A percentile compares a stretch with the other conserved stretches of the same genome.
Conservation (phyloP, 2,797 vertebrate genomes). For the Emys orbicularis region DNA sequence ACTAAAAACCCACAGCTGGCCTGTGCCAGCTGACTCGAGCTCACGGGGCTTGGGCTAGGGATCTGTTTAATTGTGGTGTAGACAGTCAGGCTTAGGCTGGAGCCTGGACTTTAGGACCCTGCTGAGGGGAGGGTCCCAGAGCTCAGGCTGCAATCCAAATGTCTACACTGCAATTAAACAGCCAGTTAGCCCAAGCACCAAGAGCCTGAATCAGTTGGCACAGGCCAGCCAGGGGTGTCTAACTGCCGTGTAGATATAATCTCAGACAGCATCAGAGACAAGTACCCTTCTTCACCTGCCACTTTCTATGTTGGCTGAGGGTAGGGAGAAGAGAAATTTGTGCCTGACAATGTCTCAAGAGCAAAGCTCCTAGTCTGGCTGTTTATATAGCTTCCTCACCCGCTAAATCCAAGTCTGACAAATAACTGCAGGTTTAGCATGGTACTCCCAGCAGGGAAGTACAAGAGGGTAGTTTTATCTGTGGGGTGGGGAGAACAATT, state of each 20-base stretch:
- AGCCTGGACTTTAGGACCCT: no score
- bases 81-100: no score
- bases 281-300: neutral
- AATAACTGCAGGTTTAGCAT: neutral
- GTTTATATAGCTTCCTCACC: neutral
- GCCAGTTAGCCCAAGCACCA: no score
- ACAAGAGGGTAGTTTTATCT: neutral
- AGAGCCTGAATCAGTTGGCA: no score
- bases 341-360: neutral
- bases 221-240: no score
- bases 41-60: neutral
- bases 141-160: no score
- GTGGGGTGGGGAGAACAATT: neutral
- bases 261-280: neutral
- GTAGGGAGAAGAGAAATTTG: neutral
- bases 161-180: no score
- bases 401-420: neutral
- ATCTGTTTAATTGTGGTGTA: neutral
- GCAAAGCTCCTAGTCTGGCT: neutral
- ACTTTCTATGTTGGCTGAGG: neutral
- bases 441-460: neutral
- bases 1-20: neutral
- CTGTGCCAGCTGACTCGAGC: neutral
- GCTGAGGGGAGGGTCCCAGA: no score
- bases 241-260: no score